Evolutionary conservation across 2,797 vertebrate genomes (phyloP), one percentile per base, ranked within the genome.

Genomic region (Gallinago solitaria): DNA sequence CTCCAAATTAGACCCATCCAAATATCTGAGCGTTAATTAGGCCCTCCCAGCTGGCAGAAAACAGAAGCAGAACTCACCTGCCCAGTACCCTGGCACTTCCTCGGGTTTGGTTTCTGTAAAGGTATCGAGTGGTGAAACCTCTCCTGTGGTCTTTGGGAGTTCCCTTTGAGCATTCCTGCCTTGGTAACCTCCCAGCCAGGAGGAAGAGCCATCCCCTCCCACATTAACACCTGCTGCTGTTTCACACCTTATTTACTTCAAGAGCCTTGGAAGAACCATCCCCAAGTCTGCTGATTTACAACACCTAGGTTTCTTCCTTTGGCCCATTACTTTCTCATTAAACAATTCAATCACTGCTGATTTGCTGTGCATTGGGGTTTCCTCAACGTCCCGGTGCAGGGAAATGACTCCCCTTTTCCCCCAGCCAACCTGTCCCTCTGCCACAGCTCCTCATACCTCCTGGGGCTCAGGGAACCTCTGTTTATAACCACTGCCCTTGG

Each of bases 121-220:
- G 35, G 39, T 53, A 51, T 27, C 2, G 0, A 0, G 0, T 4
- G 12, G 47, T 45, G 61, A n/a, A 90, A 45, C 18, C 16, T 3
- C n/a, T 41, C 82, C 50, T 24, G 53, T 12, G 33, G 25, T 5
- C 32, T 7, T 63, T n/a, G 11, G 11, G 37, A 9, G 43, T 1
- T 57, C 27, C 65, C 20, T 89, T 37, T 35, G 12, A 60, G 60
- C 1, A 0, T 1, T 77, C 45, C 60, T 45, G 43, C 56, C 76
- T 19, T 23, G 8, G 27, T 1, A 47, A 27, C 12, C 17, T 19
- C 8, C 50, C 73, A 32, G 25, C 2, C 1, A 28, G 19, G 48
- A 80, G n/a, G 23, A 27, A 11, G 25, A 7, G 2, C 15, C 30
- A 2, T 14, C 28, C 28, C 48, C 65, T 30, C 48, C 21, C 11